A percentile compares a stretch with the other conserved stretches of the same genome.
Conservation (phyloP, 2,797 vertebrate species). For the Rachycentron canadum region DNA sequence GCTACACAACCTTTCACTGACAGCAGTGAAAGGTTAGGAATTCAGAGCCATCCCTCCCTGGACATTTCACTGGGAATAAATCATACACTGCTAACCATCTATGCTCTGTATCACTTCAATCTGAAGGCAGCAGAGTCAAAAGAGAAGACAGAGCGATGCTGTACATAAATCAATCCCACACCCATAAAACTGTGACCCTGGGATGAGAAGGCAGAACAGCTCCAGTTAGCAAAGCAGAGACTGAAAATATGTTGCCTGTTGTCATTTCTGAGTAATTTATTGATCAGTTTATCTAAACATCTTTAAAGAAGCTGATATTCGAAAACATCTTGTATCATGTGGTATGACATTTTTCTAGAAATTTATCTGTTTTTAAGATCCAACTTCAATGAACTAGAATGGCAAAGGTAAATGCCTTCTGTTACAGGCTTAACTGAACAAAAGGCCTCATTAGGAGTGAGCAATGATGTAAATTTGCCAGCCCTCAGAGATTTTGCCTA, state of each 20-base stretch:
- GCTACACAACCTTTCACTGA: not conserved
- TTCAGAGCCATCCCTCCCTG: conserved; percentile 1
- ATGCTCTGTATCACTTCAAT: conserved; percentile 3
- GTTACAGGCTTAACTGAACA: not conserved
- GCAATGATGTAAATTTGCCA: not conserved
- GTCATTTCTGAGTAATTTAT: not conserved
- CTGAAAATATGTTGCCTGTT: not conserved
- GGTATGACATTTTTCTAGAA: too few relatives aligned
- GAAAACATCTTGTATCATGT: too few relatives aligned
- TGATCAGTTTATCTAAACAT: too few relatives aligned
- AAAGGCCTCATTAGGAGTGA: not conserved
- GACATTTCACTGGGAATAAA: conserved; percentile 18
- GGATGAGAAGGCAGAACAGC: not conserved
- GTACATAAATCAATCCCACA: conserved; percentile 18
- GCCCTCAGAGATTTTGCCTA: not conserved
- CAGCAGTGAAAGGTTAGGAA: not conserved
- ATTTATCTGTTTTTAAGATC: too few relatives aligned
- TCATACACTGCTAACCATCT: conserved; percentile 2
- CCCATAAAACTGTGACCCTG: not conserved
- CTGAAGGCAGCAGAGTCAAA: not conserved
- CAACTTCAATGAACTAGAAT: too few relatives aligned
- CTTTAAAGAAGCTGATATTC: not conserved
- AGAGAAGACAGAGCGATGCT: not conserved
- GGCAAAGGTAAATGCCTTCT: not conserved
- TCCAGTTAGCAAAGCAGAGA: not conserved